These are phyloP conservation scores for Cryptomyrus ogoouensis DNA, from an alignment of 2,113 vertebrate genomes.

Conservation along the genomic window DNA sequence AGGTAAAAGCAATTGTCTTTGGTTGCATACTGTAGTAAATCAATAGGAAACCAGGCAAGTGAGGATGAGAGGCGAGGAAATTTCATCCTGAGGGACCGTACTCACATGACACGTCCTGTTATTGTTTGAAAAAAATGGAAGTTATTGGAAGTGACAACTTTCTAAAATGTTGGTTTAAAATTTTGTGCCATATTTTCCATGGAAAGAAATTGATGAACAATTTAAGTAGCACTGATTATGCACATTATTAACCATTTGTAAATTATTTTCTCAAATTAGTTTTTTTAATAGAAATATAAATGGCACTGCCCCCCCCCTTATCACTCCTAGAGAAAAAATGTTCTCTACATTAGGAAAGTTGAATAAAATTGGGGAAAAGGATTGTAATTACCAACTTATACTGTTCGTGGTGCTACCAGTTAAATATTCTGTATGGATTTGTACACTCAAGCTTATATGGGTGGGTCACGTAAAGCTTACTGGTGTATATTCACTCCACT, in stretches of 20 bases:
- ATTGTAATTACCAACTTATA: background rate
- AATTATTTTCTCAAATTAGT: background rate
- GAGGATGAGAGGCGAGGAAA: background rate
- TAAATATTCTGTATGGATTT: background rate
- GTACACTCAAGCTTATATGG: background rate
- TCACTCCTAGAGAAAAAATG: background rate
- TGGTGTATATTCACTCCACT: background rate
- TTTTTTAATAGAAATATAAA: constrained; percentile 12
- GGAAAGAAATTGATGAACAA: background rate
- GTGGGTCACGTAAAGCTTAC: background rate
- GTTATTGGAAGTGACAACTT: background rate
- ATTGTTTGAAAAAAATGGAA: background rate
- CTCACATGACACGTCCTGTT: background rate
- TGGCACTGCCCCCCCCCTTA: background rate
- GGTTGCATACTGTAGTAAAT: background rate
- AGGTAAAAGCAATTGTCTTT: background rate
- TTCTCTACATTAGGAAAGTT: background rate
- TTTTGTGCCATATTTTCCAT: constrained; percentile 13
- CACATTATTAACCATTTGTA: constrained; percentile 12
- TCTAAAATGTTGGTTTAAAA: background rate
- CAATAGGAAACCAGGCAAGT: background rate
- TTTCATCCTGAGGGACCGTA: background rate
- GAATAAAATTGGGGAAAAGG: background rate
- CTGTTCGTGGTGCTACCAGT: background rate
- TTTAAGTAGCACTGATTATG: constrained; percentile 13